These are phyloP conservation scores for Chaunax sp. DNA, from an alignment of 2,797 vertebrate species.

Conservation along the genomic window DNA sequence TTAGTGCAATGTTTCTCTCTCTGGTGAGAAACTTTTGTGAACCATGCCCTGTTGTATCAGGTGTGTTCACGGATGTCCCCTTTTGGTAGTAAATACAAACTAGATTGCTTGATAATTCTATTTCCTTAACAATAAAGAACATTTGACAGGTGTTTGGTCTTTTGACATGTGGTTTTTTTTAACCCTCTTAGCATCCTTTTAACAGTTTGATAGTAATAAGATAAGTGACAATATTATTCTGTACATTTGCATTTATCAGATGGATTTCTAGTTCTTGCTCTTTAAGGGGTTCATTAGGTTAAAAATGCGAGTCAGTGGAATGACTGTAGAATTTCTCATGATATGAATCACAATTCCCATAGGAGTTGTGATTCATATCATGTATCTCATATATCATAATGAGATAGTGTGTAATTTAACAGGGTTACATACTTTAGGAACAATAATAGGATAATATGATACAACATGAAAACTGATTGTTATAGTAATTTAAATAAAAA, in stretches of 20 bases:
- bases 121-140: constrained; percentile 15
- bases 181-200: no score
- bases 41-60: constrained; percentile 60
- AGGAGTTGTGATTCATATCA: no score
- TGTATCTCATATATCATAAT: no score
- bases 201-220: not conserved
- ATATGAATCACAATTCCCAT: no score
- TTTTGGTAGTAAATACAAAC: not conserved
- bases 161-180: constrained; percentile 9
- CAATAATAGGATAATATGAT: no score
- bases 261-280: not conserved
- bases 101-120: not conserved
- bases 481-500: no score
- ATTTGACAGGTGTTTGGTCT: constrained; percentile 44
- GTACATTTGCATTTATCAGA: not conserved
- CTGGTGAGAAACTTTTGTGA: constrained; percentile 40
- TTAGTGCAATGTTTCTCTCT: constrained; percentile 1
- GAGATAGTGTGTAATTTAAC: no score
- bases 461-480: no score
- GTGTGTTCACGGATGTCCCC: constrained; percentile 43
- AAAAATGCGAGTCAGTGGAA: no score
- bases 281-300: not conserved
- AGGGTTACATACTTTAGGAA: no score
- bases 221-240: not conserved
- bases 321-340: no score